These are phyloP conservation scores for Zaprionus obscuricornis DNA, from an alignment of 2,888 invertebrate species.

Conservation along the genomic window DNA sequence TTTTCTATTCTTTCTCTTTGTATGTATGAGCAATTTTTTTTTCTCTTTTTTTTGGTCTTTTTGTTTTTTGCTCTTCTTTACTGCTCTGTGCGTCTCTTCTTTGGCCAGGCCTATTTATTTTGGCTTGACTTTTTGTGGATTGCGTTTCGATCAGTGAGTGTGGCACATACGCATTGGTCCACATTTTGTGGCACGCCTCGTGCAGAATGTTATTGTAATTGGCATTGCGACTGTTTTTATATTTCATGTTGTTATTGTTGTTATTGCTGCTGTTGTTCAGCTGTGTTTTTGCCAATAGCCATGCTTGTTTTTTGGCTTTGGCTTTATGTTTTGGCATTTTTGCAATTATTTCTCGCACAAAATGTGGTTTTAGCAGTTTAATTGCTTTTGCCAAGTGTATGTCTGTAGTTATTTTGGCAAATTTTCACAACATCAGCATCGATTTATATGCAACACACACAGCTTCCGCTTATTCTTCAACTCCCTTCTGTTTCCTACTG, in stretches of 20 bases:
- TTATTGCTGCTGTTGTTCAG: constrained; percentile 14
- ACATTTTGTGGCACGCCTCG: constrained; percentile 2
- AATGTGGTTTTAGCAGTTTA: constrained; percentile 78
- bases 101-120: constrained; percentile 46
- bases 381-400: constrained; percentile 71
- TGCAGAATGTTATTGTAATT: constrained; percentile 45
- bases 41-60: constrained; percentile 15
- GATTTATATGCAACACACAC: constrained; percentile 74
- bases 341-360: constrained; percentile 78
- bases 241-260: constrained; percentile 3
- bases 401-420: constrained; percentile 76
- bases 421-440: constrained; percentile 78
- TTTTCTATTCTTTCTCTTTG: constrained; percentile 30
- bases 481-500: not conserved
- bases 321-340: constrained; percentile 79
- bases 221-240: constrained; percentile 31
- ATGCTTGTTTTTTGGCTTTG: constrained; percentile 63
- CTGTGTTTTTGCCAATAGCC: constrained; percentile 46
- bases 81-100: no score
- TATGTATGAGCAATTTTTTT: constrained; percentile 11
- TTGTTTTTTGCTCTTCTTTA: no score
- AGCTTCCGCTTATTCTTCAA: not conserved
- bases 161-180: constrained; percentile 14
- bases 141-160: constrained; percentile 59
- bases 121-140: constrained; percentile 67